Evolutionary conservation across 2,797 vertebrate genomes (phyloP).

Genomic region (Denticeps clupeoides): DNA sequence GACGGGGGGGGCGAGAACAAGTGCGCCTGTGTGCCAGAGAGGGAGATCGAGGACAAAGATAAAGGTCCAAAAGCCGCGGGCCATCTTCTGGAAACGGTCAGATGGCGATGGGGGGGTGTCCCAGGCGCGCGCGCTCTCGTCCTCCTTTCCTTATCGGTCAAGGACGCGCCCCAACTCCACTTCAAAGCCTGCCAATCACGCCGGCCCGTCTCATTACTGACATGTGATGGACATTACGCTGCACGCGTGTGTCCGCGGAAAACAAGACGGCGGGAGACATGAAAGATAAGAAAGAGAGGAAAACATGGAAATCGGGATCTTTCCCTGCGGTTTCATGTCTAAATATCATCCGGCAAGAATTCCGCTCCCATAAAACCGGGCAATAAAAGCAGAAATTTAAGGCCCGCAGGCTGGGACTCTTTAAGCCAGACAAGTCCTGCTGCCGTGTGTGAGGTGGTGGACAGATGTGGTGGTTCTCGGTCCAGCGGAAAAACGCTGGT

Average conservation of each 20-base stretch:
- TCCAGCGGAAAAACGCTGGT: too few relatives aligned
- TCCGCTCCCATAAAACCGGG: neutral
- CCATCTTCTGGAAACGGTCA: slow-evolving; percentile 29
- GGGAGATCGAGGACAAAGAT: neutral
- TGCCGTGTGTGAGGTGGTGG: too few relatives aligned
- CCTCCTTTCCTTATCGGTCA: slow-evolving; percentile 26
- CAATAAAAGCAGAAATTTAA: neutral
- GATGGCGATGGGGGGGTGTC: too few relatives aligned
- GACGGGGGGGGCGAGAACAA: neutral
- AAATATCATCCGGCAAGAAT: slow-evolving; percentile 3
- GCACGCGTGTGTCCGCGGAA: slow-evolving; percentile 1
- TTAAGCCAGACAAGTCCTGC: neutral
- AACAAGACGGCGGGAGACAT: neutral
- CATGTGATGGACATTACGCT: slow-evolving; percentile 21
- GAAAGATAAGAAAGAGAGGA: neutral
- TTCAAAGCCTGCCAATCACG: slow-evolving; percentile 36
- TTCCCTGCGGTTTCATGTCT: neutral
- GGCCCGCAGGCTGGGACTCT: neutral
- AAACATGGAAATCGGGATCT: neutral
- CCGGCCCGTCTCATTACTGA: slow-evolving; percentile 14
- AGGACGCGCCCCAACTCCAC: slow-evolving; percentile 32
- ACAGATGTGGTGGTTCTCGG: too few relatives aligned
- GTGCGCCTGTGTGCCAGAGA: neutral
- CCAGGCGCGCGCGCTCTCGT: slow-evolving; percentile 6
- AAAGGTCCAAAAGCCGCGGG: slow-evolving; percentile 25